phyloP scores from a whole-genome alignment of 23 tunicate genomes.

The Clavelina lepadiformis region DNA sequence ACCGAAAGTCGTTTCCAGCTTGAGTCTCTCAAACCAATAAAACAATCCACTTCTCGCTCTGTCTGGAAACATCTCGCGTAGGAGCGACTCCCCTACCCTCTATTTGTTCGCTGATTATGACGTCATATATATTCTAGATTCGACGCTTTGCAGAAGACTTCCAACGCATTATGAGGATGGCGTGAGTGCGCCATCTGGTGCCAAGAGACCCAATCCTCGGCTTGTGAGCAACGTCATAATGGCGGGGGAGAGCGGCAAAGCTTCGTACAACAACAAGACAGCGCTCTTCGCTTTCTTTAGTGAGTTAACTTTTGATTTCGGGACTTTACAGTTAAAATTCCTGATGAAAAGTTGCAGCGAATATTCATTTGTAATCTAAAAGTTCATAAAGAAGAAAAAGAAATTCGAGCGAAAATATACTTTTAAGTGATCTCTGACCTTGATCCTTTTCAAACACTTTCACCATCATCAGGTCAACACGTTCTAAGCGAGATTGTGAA shows the following conservation, averaged over 20 bases:
- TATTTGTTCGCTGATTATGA: no score
- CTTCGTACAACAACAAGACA: constrained; percentile 63
- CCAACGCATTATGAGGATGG: constrained; percentile 73
- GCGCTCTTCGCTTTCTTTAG: constrained; percentile 72
- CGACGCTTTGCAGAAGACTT: constrained; percentile 36
- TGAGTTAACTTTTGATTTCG: constrained; percentile 11
- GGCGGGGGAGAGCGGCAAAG: constrained; percentile 45
- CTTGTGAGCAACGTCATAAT: constrained; percentile 26
- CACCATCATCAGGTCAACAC: constrained; percentile 18
- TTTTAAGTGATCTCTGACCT: no score
- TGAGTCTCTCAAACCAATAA: no score
- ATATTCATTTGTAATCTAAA: neutral
- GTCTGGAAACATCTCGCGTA: no score
- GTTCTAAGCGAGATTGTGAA: constrained; percentile 45
- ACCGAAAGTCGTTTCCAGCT: no score
- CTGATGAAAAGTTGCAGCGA: neutral
- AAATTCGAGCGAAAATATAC: no score
- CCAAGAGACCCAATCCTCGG: constrained; percentile 58
- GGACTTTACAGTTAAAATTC: neutral
- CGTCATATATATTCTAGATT: constrained; percentile 15
- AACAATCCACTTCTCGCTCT: no score
- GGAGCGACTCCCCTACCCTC: no score
- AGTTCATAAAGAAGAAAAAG: no score
- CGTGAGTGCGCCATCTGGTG: constrained; percentile 49
- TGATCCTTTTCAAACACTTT: neutral